phyloP scores from a whole-genome alignment of 2,113 vertebrate species.

The Rhea americana region DNA sequence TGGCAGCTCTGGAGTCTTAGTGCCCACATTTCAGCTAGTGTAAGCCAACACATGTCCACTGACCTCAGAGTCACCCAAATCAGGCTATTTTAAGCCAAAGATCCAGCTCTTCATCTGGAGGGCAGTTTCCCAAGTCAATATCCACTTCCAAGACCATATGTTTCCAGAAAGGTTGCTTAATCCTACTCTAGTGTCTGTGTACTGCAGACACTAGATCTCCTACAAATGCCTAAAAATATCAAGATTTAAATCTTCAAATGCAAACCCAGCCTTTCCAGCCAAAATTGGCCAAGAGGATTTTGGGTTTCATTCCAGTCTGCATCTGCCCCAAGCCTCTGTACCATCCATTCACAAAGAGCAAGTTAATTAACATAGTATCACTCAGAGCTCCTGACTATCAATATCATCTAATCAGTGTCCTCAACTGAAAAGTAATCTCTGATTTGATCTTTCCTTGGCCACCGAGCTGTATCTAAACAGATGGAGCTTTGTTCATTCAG shows the following conservation, averaged over 20 bases:
- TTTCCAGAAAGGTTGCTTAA: neutral
- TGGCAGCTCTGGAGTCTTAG: neutral
- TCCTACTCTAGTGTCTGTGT: neutral
- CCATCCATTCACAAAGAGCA: conserved; percentile 14
- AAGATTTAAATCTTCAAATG: neutral
- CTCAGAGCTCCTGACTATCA: conserved; percentile 53
- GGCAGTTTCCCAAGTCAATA: neutral
- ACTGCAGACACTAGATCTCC: neutral
- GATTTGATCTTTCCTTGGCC: conserved; percentile 64
- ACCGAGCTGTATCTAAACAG: conserved; percentile 35
- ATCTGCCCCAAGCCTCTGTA: neutral
- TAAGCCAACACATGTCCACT: neutral
- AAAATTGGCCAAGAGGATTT: neutral
- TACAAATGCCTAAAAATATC: neutral
- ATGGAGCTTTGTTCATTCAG: conserved; percentile 53
- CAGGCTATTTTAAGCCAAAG: neutral
- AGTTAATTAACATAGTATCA: conserved; percentile 50
- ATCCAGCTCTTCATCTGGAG: neutral
- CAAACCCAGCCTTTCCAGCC: neutral
- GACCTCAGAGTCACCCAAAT: neutral
- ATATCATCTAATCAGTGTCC: conserved; percentile 61
- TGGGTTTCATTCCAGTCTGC: neutral
- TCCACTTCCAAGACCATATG: neutral
- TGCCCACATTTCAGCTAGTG: neutral
- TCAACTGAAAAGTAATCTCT: conserved; percentile 70